Base-by-base conservation (phyloP, 2,797 vertebrate genomes). In the Galago senegalensis region DNA sequence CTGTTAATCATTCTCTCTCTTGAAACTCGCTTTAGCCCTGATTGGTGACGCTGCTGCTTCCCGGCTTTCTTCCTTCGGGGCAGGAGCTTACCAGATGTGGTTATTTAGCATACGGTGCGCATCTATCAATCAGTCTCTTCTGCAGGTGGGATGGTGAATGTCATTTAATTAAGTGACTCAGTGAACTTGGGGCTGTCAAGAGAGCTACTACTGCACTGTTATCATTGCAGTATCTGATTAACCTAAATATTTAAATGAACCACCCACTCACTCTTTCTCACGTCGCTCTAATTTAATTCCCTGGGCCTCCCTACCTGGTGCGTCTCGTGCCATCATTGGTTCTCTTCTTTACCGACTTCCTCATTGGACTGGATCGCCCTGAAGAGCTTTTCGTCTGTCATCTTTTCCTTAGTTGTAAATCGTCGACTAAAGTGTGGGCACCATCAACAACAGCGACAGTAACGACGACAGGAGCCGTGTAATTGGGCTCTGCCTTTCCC, bases 211-310 rank as follows among this genome's bases (percentile, higher is more conserved):
- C 46, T 31, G 18, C 3, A 53, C 65, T 43, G 23, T 46, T 63
- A 49, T 53, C 25, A 53, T 31, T 83, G 93, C 87, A 61, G 18
- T 65, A 56, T 29, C 23, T 69, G 43, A 61, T 34, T 89, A 88
- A 77, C 56, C 46, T 81, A 53, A 76, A 63, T 85, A 89, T 53
- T 13, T n/a, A 65, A 91, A 81, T 72, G 70, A 94, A 46, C 25
- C 9, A 75, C 31, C 46, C 14, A 49, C 43, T 60, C 29, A 18
- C 3, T 58, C 17, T 65, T 77, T 18, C 61, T 77, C 40, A 16
- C 27, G 20, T 46, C 11, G 13, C 29, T 69, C 75, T 83, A 75
- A 87, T 76, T 80, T 89, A 93, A 86, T 85, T 81, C 13, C 37
- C 80, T 85, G 16, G 18, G 29, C 53, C 31, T 87, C 84, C 43